These are phyloP conservation scores for Pheosia tremula DNA, from an alignment of 2,888 invertebrate genomes.

Conservation along the genomic window DNA sequence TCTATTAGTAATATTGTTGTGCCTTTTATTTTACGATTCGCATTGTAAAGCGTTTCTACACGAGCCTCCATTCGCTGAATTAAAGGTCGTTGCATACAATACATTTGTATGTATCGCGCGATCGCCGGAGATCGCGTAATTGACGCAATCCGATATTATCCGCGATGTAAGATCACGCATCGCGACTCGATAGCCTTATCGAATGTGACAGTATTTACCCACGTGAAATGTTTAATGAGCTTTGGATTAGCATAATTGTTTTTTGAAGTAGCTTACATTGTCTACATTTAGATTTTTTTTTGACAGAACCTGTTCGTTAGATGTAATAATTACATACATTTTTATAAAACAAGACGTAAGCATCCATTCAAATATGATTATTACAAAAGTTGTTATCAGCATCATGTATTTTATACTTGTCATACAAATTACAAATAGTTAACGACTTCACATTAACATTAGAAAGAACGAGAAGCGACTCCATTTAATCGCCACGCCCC, in stretches of 20 bases:
- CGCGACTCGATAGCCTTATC: slow-evolving; percentile 74
- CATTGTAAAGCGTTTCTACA: slow-evolving; percentile 32
- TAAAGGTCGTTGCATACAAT: slow-evolving; percentile 71
- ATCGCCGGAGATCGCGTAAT: slow-evolving; percentile 78
- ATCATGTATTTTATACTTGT: neutral
- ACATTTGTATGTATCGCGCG: slow-evolving; percentile 78
- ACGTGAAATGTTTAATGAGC: slow-evolving; percentile 71
- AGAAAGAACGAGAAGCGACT: slow-evolving; percentile 25
- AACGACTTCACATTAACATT: slow-evolving; percentile 8
- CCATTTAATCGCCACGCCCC: slow-evolving; percentile 20
- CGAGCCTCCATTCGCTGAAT: slow-evolving; percentile 40
- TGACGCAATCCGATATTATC: slow-evolving; percentile 81
- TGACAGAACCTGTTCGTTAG: neutral
- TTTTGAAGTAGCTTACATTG: slow-evolving; percentile 38
- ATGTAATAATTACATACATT: neutral
- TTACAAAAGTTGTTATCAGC: neutral
- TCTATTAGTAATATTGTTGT: slow-evolving; percentile 21
- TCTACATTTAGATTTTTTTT: neutral
- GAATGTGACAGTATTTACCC: slow-evolving; percentile 69
- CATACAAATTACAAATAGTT: slow-evolving; percentile 2
- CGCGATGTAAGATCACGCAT: slow-evolving; percentile 75
- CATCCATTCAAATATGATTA: neutral
- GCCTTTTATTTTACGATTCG: slow-evolving; percentile 33
- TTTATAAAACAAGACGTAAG: neutral
- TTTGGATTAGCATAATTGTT: slow-evolving; percentile 68